Base-by-base conservation (phyloP, 1,140 invertebrate species). In the Phymorhynchus buccinoides region DNA sequence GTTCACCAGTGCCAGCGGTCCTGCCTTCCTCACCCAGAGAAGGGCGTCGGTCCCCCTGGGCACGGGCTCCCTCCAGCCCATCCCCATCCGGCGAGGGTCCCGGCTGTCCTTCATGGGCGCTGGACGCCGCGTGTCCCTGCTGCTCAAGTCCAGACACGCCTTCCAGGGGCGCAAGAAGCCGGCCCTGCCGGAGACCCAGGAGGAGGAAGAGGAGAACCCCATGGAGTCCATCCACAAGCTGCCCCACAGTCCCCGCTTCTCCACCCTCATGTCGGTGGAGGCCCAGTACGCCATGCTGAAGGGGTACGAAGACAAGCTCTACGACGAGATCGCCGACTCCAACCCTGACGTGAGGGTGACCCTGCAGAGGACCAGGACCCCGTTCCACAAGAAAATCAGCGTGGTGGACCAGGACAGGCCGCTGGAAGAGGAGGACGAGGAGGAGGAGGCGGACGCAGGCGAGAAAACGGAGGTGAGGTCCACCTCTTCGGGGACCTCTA, bases 271-370 rank as follows among this genome's bases (percentile, higher is more conserved):
- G 77, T 92, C 91, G 16, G 85, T 88, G 3, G 91, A 90, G 71
- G 91, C 91, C 7, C 91, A 92, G 83, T 92, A 88, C 68, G 90
- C 91, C 56, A 86, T 91, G 80, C 88, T 92, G 89, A 92, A 91
- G 86, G 91, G 91, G 1, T 92, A 92, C 86, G 91, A 92, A 83
- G 91, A 91, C 84, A 85, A 89, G 6, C 88, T 92, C 1, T 87
- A 88, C 71, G 84, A 84, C 39, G 80, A 90, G 32, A 52, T 92
- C 7, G 85, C 86, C 39, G 80, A 56, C 35, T 81, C 68, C 12
- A 87, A 87, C 30, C 90, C 90, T 9, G 88, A 90, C 41, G 80
- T 84, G 44, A 85, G 83, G 32, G 77, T 81, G 4, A 37, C 85
- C 44, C 84, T 91, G 1, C 85, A 85, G 44, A 84, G 90, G 80